A percentile compares a stretch with the other conserved stretches of the same genome.
These are phyloP conservation scores for Trigoniulus corallinus DNA, from an alignment of 1,140 invertebrate species.

Conservation along the genomic window DNA sequence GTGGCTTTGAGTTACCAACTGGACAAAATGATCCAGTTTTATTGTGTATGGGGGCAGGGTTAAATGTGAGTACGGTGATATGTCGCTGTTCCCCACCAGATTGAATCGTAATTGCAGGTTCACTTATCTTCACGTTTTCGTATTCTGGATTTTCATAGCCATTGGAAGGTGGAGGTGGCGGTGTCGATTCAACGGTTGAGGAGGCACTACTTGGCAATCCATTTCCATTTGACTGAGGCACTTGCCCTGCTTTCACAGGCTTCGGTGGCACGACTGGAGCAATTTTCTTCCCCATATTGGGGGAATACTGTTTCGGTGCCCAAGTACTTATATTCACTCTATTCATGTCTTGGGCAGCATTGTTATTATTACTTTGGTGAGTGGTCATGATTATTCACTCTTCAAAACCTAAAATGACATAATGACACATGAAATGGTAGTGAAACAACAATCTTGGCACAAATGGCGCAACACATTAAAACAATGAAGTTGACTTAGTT, in stretches of 20 bases:
- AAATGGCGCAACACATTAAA: no score
- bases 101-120: not conserved
- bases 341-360: not conserved
- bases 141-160: slow-evolving; percentile 11
- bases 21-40: no score
- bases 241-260: slow-evolving; percentile 44
- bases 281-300: slow-evolving; percentile 30
- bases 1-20: no score
- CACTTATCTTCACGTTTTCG: not conserved
- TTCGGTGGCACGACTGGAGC: slow-evolving; percentile 61
- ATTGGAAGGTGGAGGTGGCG: slow-evolving; percentile 31
- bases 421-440: no score
- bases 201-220: slow-evolving; percentile 12
- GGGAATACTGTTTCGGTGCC: slow-evolving; percentile 8
- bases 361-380: slow-evolving; percentile 2
- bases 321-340: slow-evolving; percentile 1
- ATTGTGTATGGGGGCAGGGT: no score
- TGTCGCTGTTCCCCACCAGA: not conserved
- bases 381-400: slow-evolving; percentile 8
- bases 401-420: no score
- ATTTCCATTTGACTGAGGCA: slow-evolving; percentile 21
- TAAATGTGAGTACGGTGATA: no score
- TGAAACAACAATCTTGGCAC: no score
- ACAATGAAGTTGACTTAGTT: no score
- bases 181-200: not conserved